Percentiles rank a stretch among this genome's conserved stretches.
Evolutionary conservation across 2,113 vertebrate genomes (phyloP).

Genomic region (Cryptoleucopteryx plumbea): DNA sequence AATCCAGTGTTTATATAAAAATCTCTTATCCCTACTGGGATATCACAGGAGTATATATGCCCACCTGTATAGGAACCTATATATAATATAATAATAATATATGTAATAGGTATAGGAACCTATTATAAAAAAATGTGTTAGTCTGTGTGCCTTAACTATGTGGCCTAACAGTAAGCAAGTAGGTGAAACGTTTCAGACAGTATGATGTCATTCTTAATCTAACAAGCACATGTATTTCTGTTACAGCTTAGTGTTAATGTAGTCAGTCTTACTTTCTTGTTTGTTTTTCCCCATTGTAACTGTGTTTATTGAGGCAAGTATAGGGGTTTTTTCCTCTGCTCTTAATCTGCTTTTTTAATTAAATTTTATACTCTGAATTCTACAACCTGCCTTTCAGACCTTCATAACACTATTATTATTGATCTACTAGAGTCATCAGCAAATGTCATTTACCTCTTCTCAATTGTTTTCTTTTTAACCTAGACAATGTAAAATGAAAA

Average conservation of each 20-base stretch:
- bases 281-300: not conserved
- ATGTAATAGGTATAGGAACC: not conserved
- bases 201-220: not conserved
- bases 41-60: not conserved
- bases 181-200: not conserved
- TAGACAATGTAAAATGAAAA: not conserved
- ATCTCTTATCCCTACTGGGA: not conserved
- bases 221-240: not conserved
- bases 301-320: not conserved
- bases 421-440: not conserved
- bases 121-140: not conserved
- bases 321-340: not conserved
- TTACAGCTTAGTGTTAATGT: not conserved
- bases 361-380: not conserved
- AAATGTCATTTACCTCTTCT: not conserved
- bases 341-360: not conserved
- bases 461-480: not conserved
- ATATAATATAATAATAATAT: no score
- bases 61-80: not conserved
- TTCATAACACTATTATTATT: not conserved
- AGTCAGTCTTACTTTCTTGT: not conserved
- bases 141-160: not conserved
- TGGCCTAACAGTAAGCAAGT: not conserved
- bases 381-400: not conserved
- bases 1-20: not conserved